phyloP scores from a whole-genome alignment of 2,797 vertebrate species.

The Pipistrellus nathusii region DNA sequence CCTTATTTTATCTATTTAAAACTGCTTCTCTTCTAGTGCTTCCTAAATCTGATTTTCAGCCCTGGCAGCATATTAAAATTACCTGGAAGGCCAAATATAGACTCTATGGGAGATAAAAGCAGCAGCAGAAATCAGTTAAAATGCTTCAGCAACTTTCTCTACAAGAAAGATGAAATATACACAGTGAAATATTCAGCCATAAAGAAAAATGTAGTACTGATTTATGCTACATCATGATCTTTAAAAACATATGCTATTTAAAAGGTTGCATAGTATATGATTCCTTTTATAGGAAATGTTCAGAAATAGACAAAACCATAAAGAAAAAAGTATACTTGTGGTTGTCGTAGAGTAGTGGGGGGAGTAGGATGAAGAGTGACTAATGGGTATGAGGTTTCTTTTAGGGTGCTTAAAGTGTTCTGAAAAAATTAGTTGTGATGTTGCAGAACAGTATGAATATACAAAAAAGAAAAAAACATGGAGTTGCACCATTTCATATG shows the following conservation, averaged over 20 bases:
- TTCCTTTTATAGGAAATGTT: neutral
- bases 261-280: neutral
- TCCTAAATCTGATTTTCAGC: slow-evolving; percentile 13
- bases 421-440: neutral
- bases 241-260: neutral
- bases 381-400: neutral
- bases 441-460: neutral
- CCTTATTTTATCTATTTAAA: slow-evolving; percentile 22
- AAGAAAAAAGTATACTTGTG: neutral
- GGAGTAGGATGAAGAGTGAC: neutral
- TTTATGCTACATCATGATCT: neutral
- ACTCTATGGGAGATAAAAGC: neutral
- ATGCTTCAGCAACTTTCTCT: neutral
- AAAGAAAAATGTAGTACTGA: neutral
- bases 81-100: neutral
- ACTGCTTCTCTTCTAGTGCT: neutral
- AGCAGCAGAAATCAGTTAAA: neutral
- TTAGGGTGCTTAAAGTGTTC: neutral
- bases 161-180: neutral
- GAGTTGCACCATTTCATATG: neutral
- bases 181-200: neutral
- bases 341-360: neutral
- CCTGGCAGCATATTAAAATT: slow-evolving; percentile 10
- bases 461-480: neutral
- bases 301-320: neutral